Percentiles rank a stretch among this genome's conserved stretches.
phyloP scores from a whole-genome alignment of 2,113 vertebrate species.

The Anguilla japonica region DNA sequence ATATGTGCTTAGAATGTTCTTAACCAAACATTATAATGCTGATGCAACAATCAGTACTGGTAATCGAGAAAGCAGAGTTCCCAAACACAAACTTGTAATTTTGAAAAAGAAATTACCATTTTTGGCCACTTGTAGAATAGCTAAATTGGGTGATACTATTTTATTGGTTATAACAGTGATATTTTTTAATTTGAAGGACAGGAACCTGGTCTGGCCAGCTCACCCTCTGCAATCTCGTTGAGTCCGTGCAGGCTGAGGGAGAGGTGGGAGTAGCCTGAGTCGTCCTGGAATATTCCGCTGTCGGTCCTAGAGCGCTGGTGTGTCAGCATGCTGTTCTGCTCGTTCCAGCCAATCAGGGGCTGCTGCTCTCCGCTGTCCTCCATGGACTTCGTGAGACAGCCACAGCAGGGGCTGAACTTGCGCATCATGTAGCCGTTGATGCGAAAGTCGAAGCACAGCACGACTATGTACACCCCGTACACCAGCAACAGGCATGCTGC shows the following conservation, averaged over 20 bases:
- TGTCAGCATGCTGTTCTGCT: slow-evolving; percentile 66
- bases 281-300: slow-evolving; percentile 90
- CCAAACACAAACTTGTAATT: too few species aligned
- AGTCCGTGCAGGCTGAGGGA: slow-evolving; percentile 84
- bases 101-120: too few species aligned
- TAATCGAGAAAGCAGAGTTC: too few species aligned
- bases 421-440: slow-evolving; percentile 84
- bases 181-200: too few species aligned
- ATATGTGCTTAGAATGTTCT: too few species aligned
- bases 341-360: slow-evolving; percentile 78
- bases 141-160: too few species aligned
- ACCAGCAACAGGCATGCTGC: slow-evolving; percentile 81
- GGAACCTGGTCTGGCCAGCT: not conserved
- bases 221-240: slow-evolving; percentile 77
- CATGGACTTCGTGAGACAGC: slow-evolving; percentile 68
- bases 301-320: slow-evolving; percentile 78
- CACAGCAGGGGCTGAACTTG: slow-evolving; percentile 83
- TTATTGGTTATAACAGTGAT: too few species aligned
- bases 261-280: slow-evolving; percentile 85
- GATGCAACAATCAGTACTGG: too few species aligned
- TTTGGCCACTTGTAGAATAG: too few species aligned
- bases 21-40: too few species aligned
- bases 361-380: slow-evolving; percentile 70
- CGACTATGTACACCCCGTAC: slow-evolving; percentile 83
- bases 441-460: slow-evolving; percentile 88